Evolutionary conservation across 2,797 vertebrate species (phyloP).

Genomic region (Brachyalestes nurse): DNA sequence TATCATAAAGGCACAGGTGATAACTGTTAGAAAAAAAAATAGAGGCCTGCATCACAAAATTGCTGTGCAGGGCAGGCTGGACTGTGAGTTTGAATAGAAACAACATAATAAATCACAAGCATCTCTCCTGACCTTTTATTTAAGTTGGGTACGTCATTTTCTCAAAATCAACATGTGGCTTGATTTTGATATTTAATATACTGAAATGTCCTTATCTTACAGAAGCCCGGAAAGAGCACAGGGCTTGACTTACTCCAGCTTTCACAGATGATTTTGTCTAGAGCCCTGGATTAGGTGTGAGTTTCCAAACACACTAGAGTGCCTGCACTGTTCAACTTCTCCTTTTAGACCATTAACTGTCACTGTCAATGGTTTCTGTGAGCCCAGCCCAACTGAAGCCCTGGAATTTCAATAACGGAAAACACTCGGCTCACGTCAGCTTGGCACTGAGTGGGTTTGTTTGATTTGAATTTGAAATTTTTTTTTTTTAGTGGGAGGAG

Average conservation of each 20-base stretch:
- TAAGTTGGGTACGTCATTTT: too few species aligned
- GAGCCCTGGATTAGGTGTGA: not conserved
- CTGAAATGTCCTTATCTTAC: too few species aligned
- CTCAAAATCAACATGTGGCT: too few species aligned
- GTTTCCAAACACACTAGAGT: not conserved
- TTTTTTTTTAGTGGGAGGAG: conserved; percentile 22
- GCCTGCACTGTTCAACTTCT: conserved; percentile 31
- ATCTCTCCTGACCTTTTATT: not conserved
- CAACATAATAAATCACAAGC: not conserved
- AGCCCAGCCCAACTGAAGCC: conserved; percentile 49
- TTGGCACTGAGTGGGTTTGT: conserved; percentile 10
- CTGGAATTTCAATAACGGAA: conserved; percentile 56
- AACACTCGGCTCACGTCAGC: conserved; percentile 38
- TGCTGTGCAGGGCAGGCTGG: not conserved
- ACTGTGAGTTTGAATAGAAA: conserved; percentile 11
- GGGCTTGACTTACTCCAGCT: not conserved
- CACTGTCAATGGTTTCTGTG: conserved; percentile 40
- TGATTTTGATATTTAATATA: too few species aligned
- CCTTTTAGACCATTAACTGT: conserved; percentile 46
- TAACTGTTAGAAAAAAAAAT: conserved; percentile 49
- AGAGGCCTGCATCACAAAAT: conserved; percentile 10
- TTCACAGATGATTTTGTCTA: not conserved
- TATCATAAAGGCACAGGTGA: conserved; percentile 45
- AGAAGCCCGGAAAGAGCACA: not conserved
- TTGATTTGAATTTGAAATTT: conserved; percentile 36